phyloP scores from a whole-genome alignment of 2,113 vertebrate genomes.

The Sylvilagus bachmani region DNA sequence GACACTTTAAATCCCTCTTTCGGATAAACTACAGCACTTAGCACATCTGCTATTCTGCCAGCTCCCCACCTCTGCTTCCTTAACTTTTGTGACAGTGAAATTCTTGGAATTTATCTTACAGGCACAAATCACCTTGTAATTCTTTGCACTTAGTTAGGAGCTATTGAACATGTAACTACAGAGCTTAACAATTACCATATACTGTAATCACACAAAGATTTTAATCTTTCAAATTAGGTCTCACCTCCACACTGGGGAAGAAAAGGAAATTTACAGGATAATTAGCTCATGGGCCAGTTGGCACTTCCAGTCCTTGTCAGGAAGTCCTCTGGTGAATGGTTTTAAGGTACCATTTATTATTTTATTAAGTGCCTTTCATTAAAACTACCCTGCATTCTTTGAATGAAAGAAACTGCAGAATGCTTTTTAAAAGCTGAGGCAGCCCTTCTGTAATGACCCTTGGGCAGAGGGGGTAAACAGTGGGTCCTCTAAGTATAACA shows the following conservation, averaged over 20 bases:
- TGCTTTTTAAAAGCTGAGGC: neutral
- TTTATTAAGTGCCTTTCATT: constrained; percentile 48
- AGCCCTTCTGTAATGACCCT: neutral
- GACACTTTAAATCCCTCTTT: neutral
- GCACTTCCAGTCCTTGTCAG: constrained; percentile 49
- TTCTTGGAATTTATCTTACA: constrained; percentile 77
- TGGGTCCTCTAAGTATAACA: neutral
- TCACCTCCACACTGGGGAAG: constrained; percentile 67
- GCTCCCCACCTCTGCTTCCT: constrained; percentile 50
- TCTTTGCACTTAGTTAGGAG: constrained; percentile 70
- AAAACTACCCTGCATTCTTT: constrained; percentile 3
- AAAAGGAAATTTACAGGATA: constrained; percentile 66
- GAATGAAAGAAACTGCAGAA: constrained; percentile 28
- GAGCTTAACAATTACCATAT: constrained; percentile 70
- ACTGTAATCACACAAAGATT: constrained; percentile 76
- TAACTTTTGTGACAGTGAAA: constrained; percentile 67
- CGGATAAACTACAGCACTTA: neutral
- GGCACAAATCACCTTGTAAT: constrained; percentile 78
- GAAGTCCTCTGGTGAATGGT: constrained; percentile 20
- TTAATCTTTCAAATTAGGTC: constrained; percentile 81
- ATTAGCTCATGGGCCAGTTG: constrained; percentile 36
- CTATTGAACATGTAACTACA: constrained; percentile 73
- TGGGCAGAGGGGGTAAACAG: neutral
- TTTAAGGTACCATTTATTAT: constrained; percentile 45
- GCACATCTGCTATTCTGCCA: constrained; percentile 5